A percentile compares a stretch with the other conserved stretches of the same genome.
Evolutionary conservation across 2,113 vertebrate genomes (phyloP).

Genomic region (Cyanoramphus novaezelandiae): DNA sequence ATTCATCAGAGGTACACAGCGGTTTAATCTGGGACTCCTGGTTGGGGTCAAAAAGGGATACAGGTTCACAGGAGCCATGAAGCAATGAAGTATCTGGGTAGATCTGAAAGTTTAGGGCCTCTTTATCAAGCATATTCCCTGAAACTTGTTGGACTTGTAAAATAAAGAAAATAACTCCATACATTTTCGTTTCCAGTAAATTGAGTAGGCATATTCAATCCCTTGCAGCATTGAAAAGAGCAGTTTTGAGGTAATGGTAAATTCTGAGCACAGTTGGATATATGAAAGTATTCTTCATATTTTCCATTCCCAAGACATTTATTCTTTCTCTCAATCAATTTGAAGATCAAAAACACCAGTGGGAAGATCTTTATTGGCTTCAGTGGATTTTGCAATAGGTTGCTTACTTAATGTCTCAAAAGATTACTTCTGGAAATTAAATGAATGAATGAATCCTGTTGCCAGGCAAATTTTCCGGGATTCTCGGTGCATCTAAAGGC

Average conservation of each 20-base stretch:
- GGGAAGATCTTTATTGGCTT: neutral
- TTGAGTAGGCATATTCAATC: neutral
- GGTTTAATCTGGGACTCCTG: neutral
- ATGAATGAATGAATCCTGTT: neutral
- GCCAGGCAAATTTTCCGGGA: neutral
- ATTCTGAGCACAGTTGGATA: neutral
- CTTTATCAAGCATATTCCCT: neutral
- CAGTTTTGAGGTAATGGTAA: neutral
- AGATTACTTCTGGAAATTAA: neutral
- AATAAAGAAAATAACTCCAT: neutral
- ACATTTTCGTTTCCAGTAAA: neutral
- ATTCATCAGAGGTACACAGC: neutral
- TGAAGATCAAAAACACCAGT: neutral
- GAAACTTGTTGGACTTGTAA: neutral
- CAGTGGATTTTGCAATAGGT: neutral
- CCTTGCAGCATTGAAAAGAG: neutral
- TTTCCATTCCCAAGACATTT: neutral
- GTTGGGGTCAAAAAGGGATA: neutral
- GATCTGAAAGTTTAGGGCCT: neutral
- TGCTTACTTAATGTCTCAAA: neutral
- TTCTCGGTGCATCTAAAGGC: neutral
- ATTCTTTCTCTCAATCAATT: neutral
- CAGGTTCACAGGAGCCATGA: neutral
- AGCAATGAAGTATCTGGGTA: neutral
- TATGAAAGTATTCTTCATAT: neutral